phyloP scores from a whole-genome alignment of 2,113 vertebrate genomes.

The Rynchops niger region DNA sequence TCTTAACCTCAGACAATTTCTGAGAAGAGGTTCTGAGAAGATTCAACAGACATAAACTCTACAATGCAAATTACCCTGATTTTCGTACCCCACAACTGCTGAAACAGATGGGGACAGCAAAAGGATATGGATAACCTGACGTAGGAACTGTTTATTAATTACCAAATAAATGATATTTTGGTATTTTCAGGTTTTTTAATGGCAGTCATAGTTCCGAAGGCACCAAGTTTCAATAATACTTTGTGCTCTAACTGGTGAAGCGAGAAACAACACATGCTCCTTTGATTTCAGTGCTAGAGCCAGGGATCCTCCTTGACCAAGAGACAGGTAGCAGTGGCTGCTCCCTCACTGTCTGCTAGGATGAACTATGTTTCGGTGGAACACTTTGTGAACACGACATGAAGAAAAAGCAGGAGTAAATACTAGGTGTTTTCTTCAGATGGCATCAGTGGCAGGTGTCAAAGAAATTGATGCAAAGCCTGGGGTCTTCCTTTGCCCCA shows the following conservation, averaged over 20 bases:
- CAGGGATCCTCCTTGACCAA: background rate
- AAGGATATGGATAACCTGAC: background rate
- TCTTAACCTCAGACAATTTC: background rate
- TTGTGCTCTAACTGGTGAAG: background rate
- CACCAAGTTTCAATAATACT: background rate
- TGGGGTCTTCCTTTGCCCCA: background rate
- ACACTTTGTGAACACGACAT: background rate
- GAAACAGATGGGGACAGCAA: background rate
- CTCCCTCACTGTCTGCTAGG: background rate
- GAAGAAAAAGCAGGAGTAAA: background rate
- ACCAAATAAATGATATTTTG: background rate
- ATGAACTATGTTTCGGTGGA: background rate
- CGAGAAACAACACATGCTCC: background rate
- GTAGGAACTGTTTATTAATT: background rate
- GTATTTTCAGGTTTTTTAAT: background rate
- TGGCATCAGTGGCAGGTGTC: background rate
- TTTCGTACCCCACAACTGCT: background rate
- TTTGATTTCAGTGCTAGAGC: background rate
- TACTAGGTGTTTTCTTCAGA: background rate
- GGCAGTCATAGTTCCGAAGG: fast-evolving
- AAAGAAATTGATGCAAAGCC: background rate
- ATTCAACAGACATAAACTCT: background rate
- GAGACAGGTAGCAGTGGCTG: background rate
- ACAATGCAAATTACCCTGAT: background rate
- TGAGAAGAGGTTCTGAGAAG: background rate